phyloP scores from a whole-genome alignment of 2,888 invertebrate genomes.

The Merodon equestris region DNA sequence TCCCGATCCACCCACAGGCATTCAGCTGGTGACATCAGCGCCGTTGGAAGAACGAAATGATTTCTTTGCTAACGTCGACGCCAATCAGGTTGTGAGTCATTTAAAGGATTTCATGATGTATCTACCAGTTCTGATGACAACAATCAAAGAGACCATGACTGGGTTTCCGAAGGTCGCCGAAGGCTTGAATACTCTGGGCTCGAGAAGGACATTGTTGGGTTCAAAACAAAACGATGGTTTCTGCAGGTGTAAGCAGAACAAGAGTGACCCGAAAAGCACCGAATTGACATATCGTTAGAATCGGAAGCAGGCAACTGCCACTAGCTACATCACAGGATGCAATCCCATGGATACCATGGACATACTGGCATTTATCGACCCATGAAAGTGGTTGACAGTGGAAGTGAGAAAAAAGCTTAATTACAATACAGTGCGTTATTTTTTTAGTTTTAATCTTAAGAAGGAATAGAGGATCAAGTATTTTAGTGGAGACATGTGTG shows the following conservation, averaged over 20 bases:
- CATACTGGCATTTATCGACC: no score
- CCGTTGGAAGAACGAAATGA: conserved; percentile 32
- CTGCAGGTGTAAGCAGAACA: conserved; percentile 46
- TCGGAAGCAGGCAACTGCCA: not conserved
- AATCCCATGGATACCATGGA: not conserved
- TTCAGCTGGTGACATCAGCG: conserved; percentile 22
- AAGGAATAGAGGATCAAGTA: no score
- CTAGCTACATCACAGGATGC: conserved; percentile 33
- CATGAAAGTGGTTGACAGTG: no score
- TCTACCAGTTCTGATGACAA: conserved; percentile 76
- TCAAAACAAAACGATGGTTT: conserved; percentile 47
- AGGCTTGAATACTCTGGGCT: conserved; percentile 67
- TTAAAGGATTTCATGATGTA: conserved; percentile 77
- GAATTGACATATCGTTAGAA: conserved; percentile 20
- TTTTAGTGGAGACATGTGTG: no score
- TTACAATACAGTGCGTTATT: no score
- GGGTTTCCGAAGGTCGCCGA: conserved; percentile 76
- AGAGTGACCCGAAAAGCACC: conserved; percentile 9
- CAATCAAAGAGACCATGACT: conserved; percentile 75
- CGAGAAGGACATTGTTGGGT: conserved; percentile 19
- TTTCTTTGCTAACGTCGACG: conserved; percentile 71
- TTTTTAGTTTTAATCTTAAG: no score
- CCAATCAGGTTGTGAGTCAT: conserved; percentile 74
- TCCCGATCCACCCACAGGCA: conserved; percentile 7
- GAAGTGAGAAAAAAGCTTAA: no score